phyloP scores from a whole-genome alignment of 2,113 vertebrate species.

The Eurypyga helias region DNA sequence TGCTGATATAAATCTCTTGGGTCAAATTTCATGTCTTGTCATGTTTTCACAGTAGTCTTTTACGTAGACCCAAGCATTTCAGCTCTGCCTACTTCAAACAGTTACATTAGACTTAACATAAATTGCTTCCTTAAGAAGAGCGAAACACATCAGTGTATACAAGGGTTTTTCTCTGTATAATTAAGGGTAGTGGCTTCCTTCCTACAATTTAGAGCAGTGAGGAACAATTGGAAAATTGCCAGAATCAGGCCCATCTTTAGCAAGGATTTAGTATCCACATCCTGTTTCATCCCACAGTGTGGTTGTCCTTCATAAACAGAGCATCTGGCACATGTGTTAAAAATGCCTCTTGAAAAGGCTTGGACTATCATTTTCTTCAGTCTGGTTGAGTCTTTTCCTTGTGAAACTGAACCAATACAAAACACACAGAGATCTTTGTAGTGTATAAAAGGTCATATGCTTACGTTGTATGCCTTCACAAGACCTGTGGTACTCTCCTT shows the following conservation, averaged over 20 bases:
- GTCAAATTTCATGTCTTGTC: conserved; percentile 29
- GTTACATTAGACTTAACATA: neutral
- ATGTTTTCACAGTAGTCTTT: conserved; percentile 38
- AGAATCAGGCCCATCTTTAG: neutral
- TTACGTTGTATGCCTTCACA: neutral
- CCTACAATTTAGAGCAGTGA: neutral
- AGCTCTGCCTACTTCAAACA: conserved; percentile 16
- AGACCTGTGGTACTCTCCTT: neutral
- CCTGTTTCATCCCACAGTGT: neutral
- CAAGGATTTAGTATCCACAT: neutral
- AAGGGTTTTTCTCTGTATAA: neutral
- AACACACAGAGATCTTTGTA: neutral
- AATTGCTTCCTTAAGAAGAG: neutral
- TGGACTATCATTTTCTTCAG: neutral
- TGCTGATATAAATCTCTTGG: conserved; percentile 27
- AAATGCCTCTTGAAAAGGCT: neutral
- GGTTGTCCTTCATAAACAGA: neutral
- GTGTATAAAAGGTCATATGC: neutral
- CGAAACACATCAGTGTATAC: neutral
- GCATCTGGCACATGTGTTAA: neutral
- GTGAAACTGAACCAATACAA: neutral
- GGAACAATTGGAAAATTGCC: neutral
- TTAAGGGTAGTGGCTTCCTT: neutral
- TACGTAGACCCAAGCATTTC: conserved; percentile 13
- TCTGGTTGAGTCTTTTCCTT: neutral